A percentile compares a stretch with the other conserved stretches of the same genome.
Evolutionary conservation across 2,797 vertebrate genomes (phyloP).

Genomic region (Aplochiton taeniatus): DNA sequence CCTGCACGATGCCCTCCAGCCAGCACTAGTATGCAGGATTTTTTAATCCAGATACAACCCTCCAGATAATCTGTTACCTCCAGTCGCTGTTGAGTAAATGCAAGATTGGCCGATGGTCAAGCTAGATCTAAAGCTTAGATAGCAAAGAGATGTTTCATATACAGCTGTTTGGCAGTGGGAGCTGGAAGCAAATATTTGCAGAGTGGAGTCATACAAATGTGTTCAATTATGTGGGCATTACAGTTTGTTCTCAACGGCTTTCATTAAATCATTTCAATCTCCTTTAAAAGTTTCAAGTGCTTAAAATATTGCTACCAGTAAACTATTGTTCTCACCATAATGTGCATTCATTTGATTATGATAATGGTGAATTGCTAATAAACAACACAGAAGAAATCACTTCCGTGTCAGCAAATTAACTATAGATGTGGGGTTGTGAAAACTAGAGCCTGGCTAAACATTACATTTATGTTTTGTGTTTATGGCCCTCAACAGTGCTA

Average conservation of each 20-base stretch:
- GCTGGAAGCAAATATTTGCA: conserved; percentile 10
- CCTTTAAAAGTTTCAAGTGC: conserved; percentile 1
- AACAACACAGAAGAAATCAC: conserved; percentile 21
- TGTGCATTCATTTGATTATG: not conserved
- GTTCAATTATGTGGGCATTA: not conserved
- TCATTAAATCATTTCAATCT: not conserved
- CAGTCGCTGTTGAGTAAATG: not conserved
- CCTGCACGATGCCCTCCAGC: conserved; percentile 23
- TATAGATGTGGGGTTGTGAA: conserved; percentile 18
- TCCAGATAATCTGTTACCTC: conserved; percentile 6
- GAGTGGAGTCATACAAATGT: conserved; percentile 11
- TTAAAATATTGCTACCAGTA: not conserved
- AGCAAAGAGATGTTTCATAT: conserved; percentile 11
- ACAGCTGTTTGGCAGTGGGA: conserved; percentile 16
- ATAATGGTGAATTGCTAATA: not conserved
- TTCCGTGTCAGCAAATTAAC: conserved; percentile 8
- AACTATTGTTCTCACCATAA: not conserved
- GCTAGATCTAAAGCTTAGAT: conserved; percentile 6
- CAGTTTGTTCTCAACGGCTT: not conserved
- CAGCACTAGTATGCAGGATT: conserved; percentile 6
- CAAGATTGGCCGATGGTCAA: not conserved
- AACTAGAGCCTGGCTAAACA: conserved; percentile 1
- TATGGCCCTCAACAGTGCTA: conserved; percentile 6
- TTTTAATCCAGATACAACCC: conserved; percentile 28
- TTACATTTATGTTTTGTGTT: conserved; percentile 13